Evolutionary conservation across 2,888 invertebrate species (phyloP).

Genomic region (Pomacea canaliculata): DNA sequence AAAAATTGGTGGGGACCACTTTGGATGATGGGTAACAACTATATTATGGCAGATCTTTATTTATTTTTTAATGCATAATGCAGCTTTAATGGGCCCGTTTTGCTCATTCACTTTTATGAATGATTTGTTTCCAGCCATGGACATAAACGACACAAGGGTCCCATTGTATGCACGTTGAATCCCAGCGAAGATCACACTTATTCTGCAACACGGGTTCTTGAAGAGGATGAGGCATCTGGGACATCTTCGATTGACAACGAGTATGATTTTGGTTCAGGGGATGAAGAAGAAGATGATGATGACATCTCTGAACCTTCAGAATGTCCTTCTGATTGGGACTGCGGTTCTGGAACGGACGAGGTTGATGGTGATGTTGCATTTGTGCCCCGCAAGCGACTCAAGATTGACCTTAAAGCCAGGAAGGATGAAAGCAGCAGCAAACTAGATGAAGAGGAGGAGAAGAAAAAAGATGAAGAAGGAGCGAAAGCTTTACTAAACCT

Average conservation of each 20-base stretch:
- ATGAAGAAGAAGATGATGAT: constrained; percentile 24
- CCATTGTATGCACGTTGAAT: constrained; percentile 82
- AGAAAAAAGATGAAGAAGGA: constrained; percentile 80
- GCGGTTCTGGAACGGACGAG: constrained; percentile 49
- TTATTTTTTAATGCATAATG: no score
- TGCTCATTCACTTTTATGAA: no score
- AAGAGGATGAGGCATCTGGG: constrained; percentile 48
- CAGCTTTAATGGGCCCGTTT: no score
- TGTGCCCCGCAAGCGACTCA: constrained; percentile 25
- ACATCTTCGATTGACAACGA: constrained; percentile 69
- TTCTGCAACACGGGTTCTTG: constrained; percentile 72
- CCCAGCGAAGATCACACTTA: constrained; percentile 95
- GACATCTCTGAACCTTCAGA: constrained; percentile 35
- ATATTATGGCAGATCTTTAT: no score
- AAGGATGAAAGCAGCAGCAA: constrained; percentile 24
- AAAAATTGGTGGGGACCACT: no score
- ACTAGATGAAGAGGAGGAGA: constrained; percentile 63
- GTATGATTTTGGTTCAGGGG: constrained; percentile 67
- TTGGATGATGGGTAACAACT: no score
- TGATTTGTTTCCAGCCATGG: neutral
- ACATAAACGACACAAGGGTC: constrained; percentile 27
- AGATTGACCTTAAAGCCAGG: constrained; percentile 20
- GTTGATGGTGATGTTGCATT: constrained; percentile 48
- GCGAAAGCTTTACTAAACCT: constrained; percentile 84
- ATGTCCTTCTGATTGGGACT: constrained; percentile 42